phyloP scores from a whole-genome alignment of 1,140 invertebrate genomes.

The Hestina assimilis region DNA sequence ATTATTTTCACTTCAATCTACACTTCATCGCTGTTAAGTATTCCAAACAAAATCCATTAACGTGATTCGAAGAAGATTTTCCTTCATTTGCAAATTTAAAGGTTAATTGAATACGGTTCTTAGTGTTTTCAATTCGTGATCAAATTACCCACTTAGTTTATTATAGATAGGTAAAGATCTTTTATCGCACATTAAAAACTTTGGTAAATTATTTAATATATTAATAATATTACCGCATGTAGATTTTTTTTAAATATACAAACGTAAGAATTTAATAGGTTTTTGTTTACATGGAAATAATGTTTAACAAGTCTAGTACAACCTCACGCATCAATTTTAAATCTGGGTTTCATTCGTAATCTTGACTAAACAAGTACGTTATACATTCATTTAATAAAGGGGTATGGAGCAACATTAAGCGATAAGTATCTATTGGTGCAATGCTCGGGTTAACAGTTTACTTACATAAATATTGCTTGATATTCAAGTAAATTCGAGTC shows the following conservation, averaged over 20 bases:
- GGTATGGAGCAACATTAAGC: conserved; percentile 10
- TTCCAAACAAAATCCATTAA: no score
- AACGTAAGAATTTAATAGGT: neutral
- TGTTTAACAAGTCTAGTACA: neutral
- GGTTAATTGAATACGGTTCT: neutral
- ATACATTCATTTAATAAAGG: neutral
- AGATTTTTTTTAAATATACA: no score
- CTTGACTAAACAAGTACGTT: neutral
- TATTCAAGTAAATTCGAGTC: conserved; percentile 3
- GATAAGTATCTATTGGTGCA: conserved; percentile 10
- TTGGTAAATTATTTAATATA: no score
- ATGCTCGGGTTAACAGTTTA: conserved; percentile 1
- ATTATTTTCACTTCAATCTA: no score
- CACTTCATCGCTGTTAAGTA: no score
- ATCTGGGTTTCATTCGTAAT: conserved; percentile 1
- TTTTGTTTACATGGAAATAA: neutral
- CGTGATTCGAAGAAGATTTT: neutral
- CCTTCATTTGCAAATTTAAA: neutral
- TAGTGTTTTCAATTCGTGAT: conserved; percentile 7
- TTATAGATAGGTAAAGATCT: no score
- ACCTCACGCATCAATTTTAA: neutral
- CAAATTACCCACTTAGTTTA: no score
- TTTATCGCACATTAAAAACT: no score
- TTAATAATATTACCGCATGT: no score
- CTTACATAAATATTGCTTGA: neutral